A percentile compares a stretch with the other conserved stretches of the same genome.
Evolutionary conservation across 2,888 invertebrate species (phyloP).

Genomic region (Drosophila neutralis): DNA sequence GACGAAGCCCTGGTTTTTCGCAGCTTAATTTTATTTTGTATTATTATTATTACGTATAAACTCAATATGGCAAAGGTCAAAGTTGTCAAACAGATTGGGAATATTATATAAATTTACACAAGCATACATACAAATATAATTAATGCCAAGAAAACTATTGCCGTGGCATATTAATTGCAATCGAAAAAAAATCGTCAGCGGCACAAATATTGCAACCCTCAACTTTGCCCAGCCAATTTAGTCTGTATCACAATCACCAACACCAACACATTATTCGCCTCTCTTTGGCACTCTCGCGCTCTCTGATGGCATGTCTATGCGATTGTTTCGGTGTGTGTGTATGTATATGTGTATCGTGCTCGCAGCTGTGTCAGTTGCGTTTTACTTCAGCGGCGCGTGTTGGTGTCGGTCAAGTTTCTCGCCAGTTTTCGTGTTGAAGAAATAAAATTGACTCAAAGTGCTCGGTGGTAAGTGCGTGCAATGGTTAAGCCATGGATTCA

Average conservation of each 20-base stretch:
- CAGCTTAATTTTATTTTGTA: not conserved
- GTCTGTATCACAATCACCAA: constrained; percentile 21
- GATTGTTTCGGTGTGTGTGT: constrained; percentile 12
- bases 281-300: constrained; percentile 39
- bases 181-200: constrained; percentile 6
- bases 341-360: constrained; percentile 27
- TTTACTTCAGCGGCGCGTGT: constrained; percentile 53
- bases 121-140: not conserved
- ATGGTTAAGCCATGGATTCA: constrained; percentile 34
- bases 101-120: not conserved
- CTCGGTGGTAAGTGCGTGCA: constrained; percentile 19
- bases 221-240: constrained; percentile 41
- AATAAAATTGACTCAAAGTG: constrained; percentile 29
- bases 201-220: constrained; percentile 56
- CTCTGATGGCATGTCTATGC: constrained; percentile 18
- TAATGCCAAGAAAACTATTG: constrained; percentile 1
- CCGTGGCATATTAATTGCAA: not conserved
- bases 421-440: constrained; percentile 41
- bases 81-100: not conserved
- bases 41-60: not conserved
- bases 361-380: constrained; percentile 50
- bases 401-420: constrained; percentile 56
- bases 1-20: constrained; percentile 30
- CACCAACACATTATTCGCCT: constrained; percentile 21
- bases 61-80: not conserved